A percentile compares a stretch with the other conserved stretches of the same genome.
These are phyloP conservation scores for Linnaemya vulpina DNA, from an alignment of 2,888 invertebrate genomes.

Conservation along the genomic window DNA sequence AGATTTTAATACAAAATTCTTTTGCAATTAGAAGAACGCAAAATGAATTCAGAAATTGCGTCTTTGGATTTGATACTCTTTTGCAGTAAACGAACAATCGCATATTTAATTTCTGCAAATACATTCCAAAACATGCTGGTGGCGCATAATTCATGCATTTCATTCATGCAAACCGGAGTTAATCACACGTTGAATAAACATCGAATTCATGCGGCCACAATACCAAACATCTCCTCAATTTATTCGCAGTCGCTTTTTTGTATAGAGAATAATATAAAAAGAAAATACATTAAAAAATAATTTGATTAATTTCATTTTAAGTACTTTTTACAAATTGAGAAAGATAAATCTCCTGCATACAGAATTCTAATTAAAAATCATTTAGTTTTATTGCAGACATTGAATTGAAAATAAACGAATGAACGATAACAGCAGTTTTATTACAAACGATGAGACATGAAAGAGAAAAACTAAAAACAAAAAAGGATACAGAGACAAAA, in stretches of 20 bases:
- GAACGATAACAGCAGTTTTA: slow-evolving; percentile 48
- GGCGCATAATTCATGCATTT: not conserved
- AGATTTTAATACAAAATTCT: no score
- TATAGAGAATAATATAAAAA: no score
- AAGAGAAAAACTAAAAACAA: slow-evolving; percentile 20
- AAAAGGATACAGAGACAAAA: slow-evolving; percentile 20
- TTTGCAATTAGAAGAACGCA: no score
- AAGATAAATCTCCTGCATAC: slow-evolving; percentile 16
- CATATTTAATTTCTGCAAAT: no score
- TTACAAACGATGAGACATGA: slow-evolving; percentile 38
- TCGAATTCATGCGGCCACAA: not conserved
- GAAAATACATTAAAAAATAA: not conserved
- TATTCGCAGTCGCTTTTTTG: not conserved
- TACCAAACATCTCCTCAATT: no score
- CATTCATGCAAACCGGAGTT: not conserved
- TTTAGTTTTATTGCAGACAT: slow-evolving; percentile 53
- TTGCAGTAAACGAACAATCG: no score
- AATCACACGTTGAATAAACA: not conserved
- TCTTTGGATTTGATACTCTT: no score
- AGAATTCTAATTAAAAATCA: slow-evolving; percentile 57
- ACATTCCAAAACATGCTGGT: not conserved
- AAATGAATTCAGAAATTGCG: no score
- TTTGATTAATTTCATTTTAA: slow-evolving; percentile 23
- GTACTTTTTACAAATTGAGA: slow-evolving; percentile 5
- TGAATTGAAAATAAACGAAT: slow-evolving; percentile 50